Evolutionary conservation across 2,113 vertebrate species (phyloP), one percentile per base, ranked within the genome.

Genomic region (Brachyistius frenatus): DNA sequence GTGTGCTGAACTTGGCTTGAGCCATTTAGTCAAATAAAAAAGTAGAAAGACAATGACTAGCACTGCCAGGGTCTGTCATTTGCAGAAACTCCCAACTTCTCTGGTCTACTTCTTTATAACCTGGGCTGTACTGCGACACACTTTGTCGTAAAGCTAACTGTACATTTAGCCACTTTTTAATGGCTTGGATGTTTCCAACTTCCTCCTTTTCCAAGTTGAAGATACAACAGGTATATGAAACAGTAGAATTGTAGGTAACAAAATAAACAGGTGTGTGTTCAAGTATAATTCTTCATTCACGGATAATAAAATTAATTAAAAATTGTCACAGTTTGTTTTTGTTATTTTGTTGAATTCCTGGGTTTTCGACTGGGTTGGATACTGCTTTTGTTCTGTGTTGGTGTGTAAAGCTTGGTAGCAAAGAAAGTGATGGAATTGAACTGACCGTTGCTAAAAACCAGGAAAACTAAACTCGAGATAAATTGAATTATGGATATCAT

Each of bases 1-100:
- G 35, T 66, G 77, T 72, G 81, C 58, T 85, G 74, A 83, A 88
- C 74, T 72, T 57, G 63, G 72, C 81, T 79, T 69, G 68, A 73
- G 79, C 56, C 71, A 73, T 79, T 84, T 74, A 84, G 65, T 66
- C 31, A 50, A 55, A 50, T 62, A 23, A 30, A 30, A 74, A 54
- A 64, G 57, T 47, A 1, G 23, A 62, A 64, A 65, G 53, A 72
- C 37, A 47, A 79, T 65, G 36, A 58, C 5, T 55, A 53, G 47
- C 44, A 36, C 46, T 81, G 52, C 77, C 71, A 62, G 44, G 6
- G 30, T 23, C 1, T n/a, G 23, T 64, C 62, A 63, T 76, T 73
- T 44, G 50, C 62, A 49, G 31, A 57, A 56, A 39, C 54, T 57
- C 47, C 35, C 62, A 46, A 75, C 60, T 62, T 60, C 56, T 23